A percentile compares a stretch with the other conserved stretches of the same genome.
phyloP scores from a whole-genome alignment of 1,140 invertebrate species.

The Listronotus oregonensis region DNA sequence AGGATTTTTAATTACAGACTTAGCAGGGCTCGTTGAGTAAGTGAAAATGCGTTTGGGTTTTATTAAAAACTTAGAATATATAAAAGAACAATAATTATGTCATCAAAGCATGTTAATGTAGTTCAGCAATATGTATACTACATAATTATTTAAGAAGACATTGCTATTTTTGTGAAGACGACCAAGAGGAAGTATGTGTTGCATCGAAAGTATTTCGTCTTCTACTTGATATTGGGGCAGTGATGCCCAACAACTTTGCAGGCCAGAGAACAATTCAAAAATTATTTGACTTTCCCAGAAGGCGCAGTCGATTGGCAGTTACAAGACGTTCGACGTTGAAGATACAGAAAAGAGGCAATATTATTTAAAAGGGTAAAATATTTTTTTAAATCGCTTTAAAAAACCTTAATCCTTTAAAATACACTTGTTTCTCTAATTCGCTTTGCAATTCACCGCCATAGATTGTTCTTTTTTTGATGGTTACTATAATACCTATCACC shows the following conservation, averaged over 20 bases:
- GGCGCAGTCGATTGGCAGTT: background rate
- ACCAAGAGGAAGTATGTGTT: background rate
- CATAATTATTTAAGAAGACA: conserved; percentile 2
- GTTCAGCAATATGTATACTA: background rate
- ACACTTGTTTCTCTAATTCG: too few species aligned
- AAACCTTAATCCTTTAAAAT: too few species aligned
- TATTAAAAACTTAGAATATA: too few species aligned
- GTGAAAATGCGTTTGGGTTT: conserved; percentile 17
- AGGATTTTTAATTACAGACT: conserved; percentile 30
- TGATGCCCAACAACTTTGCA: background rate
- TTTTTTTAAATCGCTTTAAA: too few species aligned
- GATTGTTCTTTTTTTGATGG: too few species aligned
- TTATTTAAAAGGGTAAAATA: too few species aligned
- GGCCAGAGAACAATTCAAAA: background rate
- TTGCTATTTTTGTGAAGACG: background rate
- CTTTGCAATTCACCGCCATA: too few species aligned
- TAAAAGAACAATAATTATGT: too few species aligned
- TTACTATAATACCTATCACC: too few species aligned
- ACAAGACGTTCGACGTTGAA: too few species aligned
- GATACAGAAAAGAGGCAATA: too few species aligned
- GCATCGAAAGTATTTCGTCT: background rate
- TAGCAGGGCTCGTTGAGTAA: conserved; percentile 19
- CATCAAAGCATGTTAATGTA: too few species aligned
- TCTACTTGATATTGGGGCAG: background rate
- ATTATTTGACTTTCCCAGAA: background rate